Evolutionary conservation across 2,797 vertebrate genomes (phyloP).

Genomic region (Ispidina lecontei): DNA sequence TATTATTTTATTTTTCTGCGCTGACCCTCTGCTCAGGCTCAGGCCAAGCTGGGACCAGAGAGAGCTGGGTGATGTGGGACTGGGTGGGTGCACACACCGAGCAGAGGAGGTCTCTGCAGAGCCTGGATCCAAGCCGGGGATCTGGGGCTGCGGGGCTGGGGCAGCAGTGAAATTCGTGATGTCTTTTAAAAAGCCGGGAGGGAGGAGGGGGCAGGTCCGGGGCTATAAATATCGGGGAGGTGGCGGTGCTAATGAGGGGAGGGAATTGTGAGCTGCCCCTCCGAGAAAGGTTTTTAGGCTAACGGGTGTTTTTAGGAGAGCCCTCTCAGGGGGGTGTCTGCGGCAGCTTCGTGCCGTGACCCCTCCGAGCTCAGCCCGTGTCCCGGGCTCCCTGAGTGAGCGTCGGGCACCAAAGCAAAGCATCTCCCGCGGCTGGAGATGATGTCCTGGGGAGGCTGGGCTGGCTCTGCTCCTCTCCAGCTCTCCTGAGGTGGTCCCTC

Average conservation of each 20-base stretch:
- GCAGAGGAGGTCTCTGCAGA: background rate
- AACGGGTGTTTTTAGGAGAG: background rate
- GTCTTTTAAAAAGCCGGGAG: background rate
- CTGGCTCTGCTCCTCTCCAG: background rate
- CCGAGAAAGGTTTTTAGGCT: constrained; percentile 5
- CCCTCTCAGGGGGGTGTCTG: background rate
- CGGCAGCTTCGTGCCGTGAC: fast-evolving
- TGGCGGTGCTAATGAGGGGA: constrained; percentile 35
- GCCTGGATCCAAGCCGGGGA: background rate
- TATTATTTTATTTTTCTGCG: background rate
- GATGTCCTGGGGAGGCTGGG: background rate
- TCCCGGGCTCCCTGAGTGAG: background rate
- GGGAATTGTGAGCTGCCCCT: constrained; percentile 20
- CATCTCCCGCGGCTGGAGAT: background rate
- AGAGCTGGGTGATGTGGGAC: too few relatives aligned
- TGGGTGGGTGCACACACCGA: background rate
- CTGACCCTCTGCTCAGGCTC: fast-evolving
- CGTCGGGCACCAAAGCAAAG: background rate
- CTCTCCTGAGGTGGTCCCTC: background rate
- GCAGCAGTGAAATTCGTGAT: background rate
- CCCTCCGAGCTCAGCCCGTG: background rate
- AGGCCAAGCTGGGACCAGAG: fast-evolving
- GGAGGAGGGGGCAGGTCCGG: background rate
- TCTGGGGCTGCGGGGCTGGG: background rate
- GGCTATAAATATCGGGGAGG: constrained; percentile 55